Evolutionary conservation across 2,797 vertebrate species (phyloP), one percentile per base, ranked within the genome.

Genomic region (Karalla daura): DNA sequence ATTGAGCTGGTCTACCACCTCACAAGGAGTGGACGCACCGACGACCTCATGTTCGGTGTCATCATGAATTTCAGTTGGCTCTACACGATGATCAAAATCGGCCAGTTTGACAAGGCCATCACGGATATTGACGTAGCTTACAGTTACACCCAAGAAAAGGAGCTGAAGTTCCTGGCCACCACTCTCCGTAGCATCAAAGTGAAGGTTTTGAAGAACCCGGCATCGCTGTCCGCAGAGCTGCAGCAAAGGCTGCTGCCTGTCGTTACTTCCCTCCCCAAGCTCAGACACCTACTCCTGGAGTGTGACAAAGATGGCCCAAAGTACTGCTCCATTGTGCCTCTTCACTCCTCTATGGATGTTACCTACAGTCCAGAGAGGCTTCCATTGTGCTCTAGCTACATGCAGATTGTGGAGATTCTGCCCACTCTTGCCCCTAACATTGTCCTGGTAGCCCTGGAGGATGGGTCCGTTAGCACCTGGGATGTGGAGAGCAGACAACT

Each of bases 21-120:
- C 71, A 98, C 96, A 3, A 94, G 94, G 64, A 97, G 96, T 73
- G 96, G 96, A 7, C 96, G 95, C 76, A 97, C 95, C 0, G 98
- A 99, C 39, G 98, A 99, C 87, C 95, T 99, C 62, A 96, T 99
- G 76, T 98, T 95, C 0, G 96, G 97, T 15, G 96, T 99, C 82
- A 99, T 99, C 77, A 99, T 99, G 97, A 98, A 99, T 86, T 99
- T 99, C 87, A 99, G 97, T 82, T 99, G 98, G 98, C 93, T 99
- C 1, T 99, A 99, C 67, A 99, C 97, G 55, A 99, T 99, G 98
- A 96, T 99, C 87, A 98, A 97, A 89, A 98, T 98, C 36, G 97
- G 98, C 64, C 98, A 98, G 78, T 98, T 99, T 78, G 97, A 99
- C 63, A 97, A 96, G 89, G 97, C 95, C 41, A 90, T 99, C 61